Evolutionary conservation across 2,113 vertebrate genomes (phyloP).

Genomic region (Porphyrio hochstetteri): DNA sequence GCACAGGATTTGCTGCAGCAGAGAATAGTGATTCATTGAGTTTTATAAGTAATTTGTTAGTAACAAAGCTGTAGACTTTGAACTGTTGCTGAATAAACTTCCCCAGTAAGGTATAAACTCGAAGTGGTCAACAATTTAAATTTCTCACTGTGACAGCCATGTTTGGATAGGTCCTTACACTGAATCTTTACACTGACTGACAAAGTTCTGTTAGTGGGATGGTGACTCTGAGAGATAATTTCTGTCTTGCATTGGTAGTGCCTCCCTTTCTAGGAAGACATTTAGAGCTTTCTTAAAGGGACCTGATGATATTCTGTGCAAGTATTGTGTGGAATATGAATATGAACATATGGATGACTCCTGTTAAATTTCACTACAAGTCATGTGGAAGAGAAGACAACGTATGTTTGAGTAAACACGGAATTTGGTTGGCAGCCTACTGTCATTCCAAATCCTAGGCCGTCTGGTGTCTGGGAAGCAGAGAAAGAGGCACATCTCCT

Average conservation of each 20-base stretch:
- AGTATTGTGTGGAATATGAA: conserved; percentile 62
- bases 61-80: conserved; percentile 14
- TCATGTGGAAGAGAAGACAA: conserved; percentile 58
- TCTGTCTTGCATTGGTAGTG: neutral
- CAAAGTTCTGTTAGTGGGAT: neutral
- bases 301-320: conserved; percentile 4
- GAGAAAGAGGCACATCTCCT: conserved; percentile 8
- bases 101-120: conserved; percentile 1
- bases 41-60: conserved; percentile 21
- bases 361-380: conserved; percentile 64
- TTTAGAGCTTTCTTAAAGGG: conserved; percentile 19
- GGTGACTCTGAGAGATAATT: neutral
- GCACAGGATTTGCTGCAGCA: conserved; percentile 15
- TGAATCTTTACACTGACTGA: neutral
- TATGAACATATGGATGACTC: conserved; percentile 46
- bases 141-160: neutral
- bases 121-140: conserved; percentile 8
- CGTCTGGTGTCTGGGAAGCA: conserved; percentile 23
- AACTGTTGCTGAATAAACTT: conserved; percentile 22
- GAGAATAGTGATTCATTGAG: conserved; percentile 39
- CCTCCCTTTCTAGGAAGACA: neutral
- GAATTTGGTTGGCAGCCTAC: conserved; percentile 55
- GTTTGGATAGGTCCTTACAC: conserved; percentile 1
- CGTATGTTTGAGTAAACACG: conserved; percentile 63
- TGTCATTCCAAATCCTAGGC: conserved; percentile 49